A percentile compares a stretch with the other conserved stretches of the same genome.
These are phyloP conservation scores for Platyrinchus mystaceus DNA, from an alignment of 2,797 vertebrate species.

Conservation along the genomic window DNA sequence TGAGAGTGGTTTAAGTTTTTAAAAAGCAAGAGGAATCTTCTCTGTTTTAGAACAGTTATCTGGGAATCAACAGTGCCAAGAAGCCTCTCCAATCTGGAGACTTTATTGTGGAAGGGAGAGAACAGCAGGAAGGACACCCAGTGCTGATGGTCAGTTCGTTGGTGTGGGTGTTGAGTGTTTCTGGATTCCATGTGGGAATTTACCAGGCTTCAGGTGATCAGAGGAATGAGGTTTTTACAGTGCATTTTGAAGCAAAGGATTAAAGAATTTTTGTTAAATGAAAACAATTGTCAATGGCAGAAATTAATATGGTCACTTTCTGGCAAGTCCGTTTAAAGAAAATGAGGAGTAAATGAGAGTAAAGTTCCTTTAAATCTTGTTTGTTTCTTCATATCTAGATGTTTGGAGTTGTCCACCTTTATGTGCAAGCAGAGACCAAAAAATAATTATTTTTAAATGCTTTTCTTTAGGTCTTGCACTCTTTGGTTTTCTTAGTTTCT, in stretches of 20 bases:
- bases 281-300: neutral
- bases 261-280: neutral
- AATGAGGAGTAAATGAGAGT: neutral
- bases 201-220: neutral
- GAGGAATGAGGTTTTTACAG: neutral
- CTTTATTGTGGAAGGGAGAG: neutral
- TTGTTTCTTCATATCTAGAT: neutral
- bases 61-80: neutral
- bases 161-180: neutral
- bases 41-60: neutral
- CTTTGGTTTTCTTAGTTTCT: neutral
- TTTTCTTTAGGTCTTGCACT: neutral
- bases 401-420: neutral
- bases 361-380: neutral
- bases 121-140: accelerated
- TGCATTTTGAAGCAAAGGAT: neutral
- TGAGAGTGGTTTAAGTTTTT: neutral
- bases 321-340: neutral
- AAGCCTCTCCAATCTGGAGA: neutral
- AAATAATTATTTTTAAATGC: neutral
- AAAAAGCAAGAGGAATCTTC: neutral
- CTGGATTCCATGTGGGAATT: neutral
- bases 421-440: neutral
- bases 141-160: neutral
- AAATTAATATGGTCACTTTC: neutral